These are phyloP conservation scores for Erebia aethiops DNA, from an alignment of 2,888 invertebrate species.

Conservation along the genomic window DNA sequence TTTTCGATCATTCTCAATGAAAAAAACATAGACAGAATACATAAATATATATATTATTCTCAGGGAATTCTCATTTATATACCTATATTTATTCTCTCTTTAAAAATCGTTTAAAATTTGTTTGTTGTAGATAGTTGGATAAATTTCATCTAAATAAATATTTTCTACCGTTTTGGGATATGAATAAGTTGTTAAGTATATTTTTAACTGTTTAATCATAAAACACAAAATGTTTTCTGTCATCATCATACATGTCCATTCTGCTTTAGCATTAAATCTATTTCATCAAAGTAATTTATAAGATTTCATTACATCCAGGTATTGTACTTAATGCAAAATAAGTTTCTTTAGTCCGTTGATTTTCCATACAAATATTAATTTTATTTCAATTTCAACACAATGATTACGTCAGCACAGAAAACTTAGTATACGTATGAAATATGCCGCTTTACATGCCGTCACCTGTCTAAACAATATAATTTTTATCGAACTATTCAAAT, in stretches of 20 bases:
- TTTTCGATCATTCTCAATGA: too few species aligned
- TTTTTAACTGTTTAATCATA: too few species aligned
- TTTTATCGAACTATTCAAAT: constrained; percentile 15
- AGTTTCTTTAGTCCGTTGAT: not conserved
- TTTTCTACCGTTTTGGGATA: too few species aligned
- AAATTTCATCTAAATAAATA: too few species aligned
- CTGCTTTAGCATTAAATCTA: not conserved
- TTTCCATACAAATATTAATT: not conserved
- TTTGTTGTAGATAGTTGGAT: too few species aligned
- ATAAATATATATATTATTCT: too few species aligned
- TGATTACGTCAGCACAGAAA: constrained; percentile 57
- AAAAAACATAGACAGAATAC: too few species aligned
- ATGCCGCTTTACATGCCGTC: constrained; percentile 62
- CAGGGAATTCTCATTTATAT: too few species aligned
- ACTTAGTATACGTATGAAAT: constrained; percentile 46
- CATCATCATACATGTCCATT: not conserved
- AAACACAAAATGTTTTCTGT: not conserved
- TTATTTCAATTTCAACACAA: not conserved
- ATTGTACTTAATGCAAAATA: not conserved
- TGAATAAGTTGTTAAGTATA: too few species aligned
- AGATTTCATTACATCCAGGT: not conserved
- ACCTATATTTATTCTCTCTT: too few species aligned
- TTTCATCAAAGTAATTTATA: not conserved
- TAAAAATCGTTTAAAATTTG: too few species aligned
- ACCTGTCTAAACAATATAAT: constrained; percentile 48